Conservation (phyloP, 2,888 invertebrate genomes). For the Drosophila demipolita region DNA sequence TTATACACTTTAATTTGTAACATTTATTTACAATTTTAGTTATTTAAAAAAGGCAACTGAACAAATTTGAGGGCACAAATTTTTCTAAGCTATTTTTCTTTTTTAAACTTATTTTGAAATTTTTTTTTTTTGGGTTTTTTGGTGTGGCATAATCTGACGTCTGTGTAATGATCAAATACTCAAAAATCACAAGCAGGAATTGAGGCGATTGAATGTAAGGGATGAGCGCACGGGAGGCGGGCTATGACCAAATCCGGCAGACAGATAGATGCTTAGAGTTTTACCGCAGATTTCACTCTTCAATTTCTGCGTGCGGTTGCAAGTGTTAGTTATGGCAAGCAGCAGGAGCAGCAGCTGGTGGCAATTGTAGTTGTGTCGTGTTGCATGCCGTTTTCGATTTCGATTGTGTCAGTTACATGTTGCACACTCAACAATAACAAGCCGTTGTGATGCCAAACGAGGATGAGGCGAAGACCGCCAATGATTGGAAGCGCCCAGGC, state of each 20-base stretch:
- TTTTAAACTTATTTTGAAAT: conserved; percentile 8
- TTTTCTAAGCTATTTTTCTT: conserved; percentile 26
- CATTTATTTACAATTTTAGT: too few relatives aligned
- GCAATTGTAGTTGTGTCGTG: conserved; percentile 57
- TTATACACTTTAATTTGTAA: conserved; percentile 19
- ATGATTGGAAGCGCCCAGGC: conserved; percentile 71
- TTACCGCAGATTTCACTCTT: conserved; percentile 70
- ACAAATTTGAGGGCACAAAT: conserved; percentile 11
- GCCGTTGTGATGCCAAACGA: conserved; percentile 9
- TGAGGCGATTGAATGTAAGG: background rate
- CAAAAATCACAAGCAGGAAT: conserved; percentile 57
- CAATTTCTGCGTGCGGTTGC: conserved; percentile 68
- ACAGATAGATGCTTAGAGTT: conserved; percentile 20
- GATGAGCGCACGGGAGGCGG: conserved; percentile 23
- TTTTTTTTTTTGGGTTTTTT: conserved; percentile 17
- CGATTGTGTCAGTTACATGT: conserved; percentile 80
- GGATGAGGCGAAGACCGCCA: conserved; percentile 39
- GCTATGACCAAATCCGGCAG: conserved; percentile 53
- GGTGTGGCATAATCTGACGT: conserved; percentile 61
- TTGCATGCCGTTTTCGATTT: conserved; percentile 79
- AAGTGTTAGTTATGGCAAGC: conserved; percentile 40
- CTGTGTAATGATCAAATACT: conserved; percentile 54
- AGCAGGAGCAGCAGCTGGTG: conserved; percentile 18
- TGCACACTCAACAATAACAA: conserved; percentile 52
- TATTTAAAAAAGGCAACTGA: too few relatives aligned